phyloP scores from a whole-genome alignment of 2,888 invertebrate genomes.

The Chymomyza procnemis region DNA sequence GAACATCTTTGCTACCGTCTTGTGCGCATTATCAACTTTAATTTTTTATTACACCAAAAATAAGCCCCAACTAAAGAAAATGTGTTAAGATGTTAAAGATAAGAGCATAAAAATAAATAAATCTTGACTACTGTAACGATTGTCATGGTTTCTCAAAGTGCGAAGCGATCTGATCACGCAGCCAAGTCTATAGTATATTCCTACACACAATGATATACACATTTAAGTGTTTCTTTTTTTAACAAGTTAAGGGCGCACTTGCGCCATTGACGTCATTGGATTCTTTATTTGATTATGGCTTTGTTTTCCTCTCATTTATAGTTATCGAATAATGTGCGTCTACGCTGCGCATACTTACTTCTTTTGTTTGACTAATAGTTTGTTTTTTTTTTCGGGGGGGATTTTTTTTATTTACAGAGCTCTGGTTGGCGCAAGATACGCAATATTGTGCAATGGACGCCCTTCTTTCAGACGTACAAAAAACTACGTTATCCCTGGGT shows the following conservation, averaged over 20 bases:
- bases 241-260: neutral
- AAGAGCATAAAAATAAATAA: neutral
- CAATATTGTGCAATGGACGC: slow-evolving; percentile 97
- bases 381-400: neutral
- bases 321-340: neutral
- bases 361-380: neutral
- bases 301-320: neutral
- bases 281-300: neutral
- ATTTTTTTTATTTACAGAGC: slow-evolving; percentile 82
- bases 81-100: no score
- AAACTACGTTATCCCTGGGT: slow-evolving; percentile 98
- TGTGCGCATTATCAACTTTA: no score
- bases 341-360: neutral
- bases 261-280: neutral
- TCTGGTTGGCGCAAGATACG: slow-evolving; percentile 96
- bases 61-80: no score
- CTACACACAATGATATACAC: no score
- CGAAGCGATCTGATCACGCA: neutral
- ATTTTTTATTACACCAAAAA: no score
- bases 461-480: slow-evolving; percentile 97
- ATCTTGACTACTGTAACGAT: neutral
- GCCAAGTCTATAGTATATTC: neutral
- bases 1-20: no score
- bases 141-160: neutral
- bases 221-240: neutral